phyloP scores from a whole-genome alignment of 1,140 invertebrate species.

The Piezodorus guildinii region DNA sequence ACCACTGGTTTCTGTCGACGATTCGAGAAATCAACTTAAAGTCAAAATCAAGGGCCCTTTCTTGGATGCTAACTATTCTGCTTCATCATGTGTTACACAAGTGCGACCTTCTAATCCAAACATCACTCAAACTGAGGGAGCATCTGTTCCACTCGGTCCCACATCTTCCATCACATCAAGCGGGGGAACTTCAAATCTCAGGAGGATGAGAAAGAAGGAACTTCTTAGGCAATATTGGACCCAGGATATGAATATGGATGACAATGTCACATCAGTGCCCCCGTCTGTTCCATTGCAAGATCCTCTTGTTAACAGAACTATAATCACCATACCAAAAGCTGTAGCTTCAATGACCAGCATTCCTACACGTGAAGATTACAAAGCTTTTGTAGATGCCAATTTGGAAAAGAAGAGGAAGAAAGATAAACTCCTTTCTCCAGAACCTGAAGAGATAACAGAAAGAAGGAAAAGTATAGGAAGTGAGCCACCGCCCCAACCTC shows the following conservation, averaged over 20 bases:
- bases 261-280: constrained; percentile 35
- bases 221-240: constrained; percentile 71
- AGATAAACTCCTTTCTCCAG: constrained; percentile 40
- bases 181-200: constrained; percentile 55
- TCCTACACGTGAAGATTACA: constrained; percentile 71
- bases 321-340: constrained; percentile 74
- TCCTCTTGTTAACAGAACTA: constrained; percentile 52
- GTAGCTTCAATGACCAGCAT: constrained; percentile 75
- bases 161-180: constrained; percentile 30
- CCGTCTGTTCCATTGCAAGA: constrained; percentile 37
- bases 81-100: constrained; percentile 38
- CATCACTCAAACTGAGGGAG: constrained; percentile 31
- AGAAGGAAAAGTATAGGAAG: constrained; percentile 14
- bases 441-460: constrained; percentile 32
- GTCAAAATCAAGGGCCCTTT: constrained; percentile 85
- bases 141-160: constrained; percentile 30
- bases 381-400: constrained; percentile 46
- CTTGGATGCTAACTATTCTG: constrained; percentile 57
- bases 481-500: constrained; percentile 23
- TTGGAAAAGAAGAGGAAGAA: constrained; percentile 55
- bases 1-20: constrained; percentile 36
- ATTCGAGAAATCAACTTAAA: constrained; percentile 71
- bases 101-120: constrained; percentile 38
- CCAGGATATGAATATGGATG: constrained; percentile 73
- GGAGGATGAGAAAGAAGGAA: constrained; percentile 82